These are phyloP conservation scores for Ericerus pela DNA, from an alignment of 1,140 invertebrate genomes.

Conservation along the genomic window DNA sequence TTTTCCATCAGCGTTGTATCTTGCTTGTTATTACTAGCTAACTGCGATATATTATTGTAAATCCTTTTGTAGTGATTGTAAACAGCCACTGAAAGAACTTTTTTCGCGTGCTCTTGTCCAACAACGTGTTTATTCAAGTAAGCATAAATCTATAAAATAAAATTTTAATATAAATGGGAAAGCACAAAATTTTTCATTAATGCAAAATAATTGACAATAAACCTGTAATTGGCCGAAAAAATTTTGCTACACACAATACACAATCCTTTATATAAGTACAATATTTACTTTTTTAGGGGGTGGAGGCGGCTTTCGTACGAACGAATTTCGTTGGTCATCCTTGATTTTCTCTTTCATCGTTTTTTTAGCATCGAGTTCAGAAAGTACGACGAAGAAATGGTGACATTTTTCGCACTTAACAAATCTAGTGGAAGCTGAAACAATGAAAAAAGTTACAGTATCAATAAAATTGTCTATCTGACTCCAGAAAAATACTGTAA, in stretches of 20 bases:
- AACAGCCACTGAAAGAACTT: constrained; percentile 94
- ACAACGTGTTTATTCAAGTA: constrained; percentile 92
- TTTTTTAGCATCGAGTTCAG: constrained; percentile 77
- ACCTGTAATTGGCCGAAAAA: background rate
- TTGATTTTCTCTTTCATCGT: constrained; percentile 54
- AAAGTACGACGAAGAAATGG: constrained; percentile 93
- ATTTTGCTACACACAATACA: no score
- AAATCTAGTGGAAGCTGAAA: constrained; percentile 68
- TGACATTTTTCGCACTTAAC: constrained; percentile 97
- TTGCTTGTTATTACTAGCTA: constrained; percentile 28
- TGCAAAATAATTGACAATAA: background rate
- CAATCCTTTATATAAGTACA: no score
- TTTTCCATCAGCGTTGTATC: constrained; percentile 41
- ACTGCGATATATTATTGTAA: constrained; percentile 61
- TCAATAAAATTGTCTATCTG: no score
- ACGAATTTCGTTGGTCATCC: constrained; percentile 44
- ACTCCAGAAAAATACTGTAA: no score
- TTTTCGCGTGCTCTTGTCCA: constrained; percentile 96
- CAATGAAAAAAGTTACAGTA: no score
- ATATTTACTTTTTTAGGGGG: constrained; percentile 57
- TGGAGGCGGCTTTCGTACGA: constrained; percentile 75
- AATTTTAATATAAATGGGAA: background rate
- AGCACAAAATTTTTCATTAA: background rate
- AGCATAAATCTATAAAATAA: constrained; percentile 62
- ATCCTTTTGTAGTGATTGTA: constrained; percentile 99